Base-by-base conservation (phyloP, 2,113 vertebrate species). In the Python bivittatus region DNA sequence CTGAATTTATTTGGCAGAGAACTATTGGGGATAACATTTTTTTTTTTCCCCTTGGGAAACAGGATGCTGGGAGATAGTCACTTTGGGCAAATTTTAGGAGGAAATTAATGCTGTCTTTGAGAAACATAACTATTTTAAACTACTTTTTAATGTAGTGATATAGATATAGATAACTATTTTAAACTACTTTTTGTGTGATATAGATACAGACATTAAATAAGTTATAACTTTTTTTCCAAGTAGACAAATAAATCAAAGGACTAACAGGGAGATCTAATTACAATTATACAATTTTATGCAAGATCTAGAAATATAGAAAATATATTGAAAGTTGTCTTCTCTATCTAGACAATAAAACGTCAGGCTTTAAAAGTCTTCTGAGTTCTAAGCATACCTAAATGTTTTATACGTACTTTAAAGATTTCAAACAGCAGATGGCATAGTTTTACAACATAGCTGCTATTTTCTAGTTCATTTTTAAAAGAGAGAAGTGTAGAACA, bases 391-490 rank as follows among this genome's bases (percentile, higher is more conserved):
- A 60, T 91, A 17, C 23, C 10, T 58, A 54, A n/a, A 42, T 20
- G 54, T n/a, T 88, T 29, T 56, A 38, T 0, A 4, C 94, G 93
- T 68, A 91, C 56, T 94, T 92, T 91, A 0, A 7, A n/a, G 1
- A 0, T 7, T 89, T 1, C 10, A 93, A 86, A 88, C 96, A 95
- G 96, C 94, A 97, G 97, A 87, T 97, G 97, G 96, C 97, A 93
- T 42, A 91, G 68, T 90, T 84, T 54, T 95, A 88, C 92, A 95
- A 44, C 0, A 0, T 7, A 93, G 25, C 27, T 60, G 2, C 1
- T 29, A 23, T 85, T 0, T 0, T 12, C 44, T 79, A 48, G 54
- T 84, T 48, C 22, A 15, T 27, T 84, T 4, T 0, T 48, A 42
- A 56, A 93, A 56, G 10, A n/a, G 10, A 23, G 54, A 57, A 85